Conservation (phyloP, 2,888 invertebrate species). For the Slavum lentiscoides region DNA sequence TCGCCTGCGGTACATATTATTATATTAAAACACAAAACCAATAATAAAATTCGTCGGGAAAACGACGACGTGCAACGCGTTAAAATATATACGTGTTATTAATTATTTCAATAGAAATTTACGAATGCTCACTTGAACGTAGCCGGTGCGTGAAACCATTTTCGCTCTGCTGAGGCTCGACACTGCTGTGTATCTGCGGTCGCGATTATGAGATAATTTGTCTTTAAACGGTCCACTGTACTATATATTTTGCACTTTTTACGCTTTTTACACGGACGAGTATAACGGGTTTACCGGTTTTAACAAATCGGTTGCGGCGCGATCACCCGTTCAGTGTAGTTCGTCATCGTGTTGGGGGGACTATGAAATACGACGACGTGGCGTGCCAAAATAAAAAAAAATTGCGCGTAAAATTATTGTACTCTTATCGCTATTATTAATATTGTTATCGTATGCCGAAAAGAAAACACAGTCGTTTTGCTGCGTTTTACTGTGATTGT, state of each 20-base stretch:
- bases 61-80: background rate
- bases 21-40: background rate
- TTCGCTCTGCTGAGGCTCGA: conserved; percentile 31
- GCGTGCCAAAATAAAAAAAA: conserved; percentile 22
- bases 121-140: conserved; percentile 29
- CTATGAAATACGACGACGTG: background rate
- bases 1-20: background rate
- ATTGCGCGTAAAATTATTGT: background rate
- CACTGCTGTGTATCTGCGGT: conserved; percentile 21
- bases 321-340: background rate
- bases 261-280: background rate
- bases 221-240: background rate
- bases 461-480: background rate
- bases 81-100: background rate
- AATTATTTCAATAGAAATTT: background rate
- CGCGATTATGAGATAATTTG: conserved; percentile 1
- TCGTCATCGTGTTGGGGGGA: background rate
- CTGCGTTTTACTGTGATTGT: background rate
- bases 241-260: background rate
- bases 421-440: background rate
- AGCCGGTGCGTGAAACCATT: conserved; percentile 38
- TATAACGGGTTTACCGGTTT: conserved; percentile 46
- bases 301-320: background rate
- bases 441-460: background rate
- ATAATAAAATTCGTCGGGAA: background rate